A percentile compares a stretch with the other conserved stretches of the same genome.
phyloP scores from a whole-genome alignment of 2,888 invertebrate genomes.

The Odontomyia ornata region DNA sequence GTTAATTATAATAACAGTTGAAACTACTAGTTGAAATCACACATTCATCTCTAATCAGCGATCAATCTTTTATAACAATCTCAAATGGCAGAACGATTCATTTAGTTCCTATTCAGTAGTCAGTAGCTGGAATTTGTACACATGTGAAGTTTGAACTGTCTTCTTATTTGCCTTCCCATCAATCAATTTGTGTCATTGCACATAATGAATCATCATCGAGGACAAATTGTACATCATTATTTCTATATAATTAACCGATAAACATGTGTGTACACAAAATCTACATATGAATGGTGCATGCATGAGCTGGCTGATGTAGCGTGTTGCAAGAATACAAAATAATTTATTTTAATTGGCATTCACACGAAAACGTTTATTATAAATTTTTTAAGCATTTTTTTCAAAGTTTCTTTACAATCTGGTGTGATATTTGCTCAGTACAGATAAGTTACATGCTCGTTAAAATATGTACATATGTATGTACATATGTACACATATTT shows the following conservation, averaged over 20 bases:
- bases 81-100: too few species aligned
- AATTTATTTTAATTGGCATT: not conserved
- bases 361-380: not conserved
- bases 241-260: not conserved
- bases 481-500: too few species aligned
- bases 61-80: too few species aligned
- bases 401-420: not conserved
- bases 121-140: too few species aligned
- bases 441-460: not conserved
- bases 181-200: constrained; percentile 3
- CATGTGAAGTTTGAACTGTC: too few species aligned
- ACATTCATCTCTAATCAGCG: too few species aligned
- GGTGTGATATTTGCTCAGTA: constrained; percentile 6
- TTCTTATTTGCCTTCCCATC: not conserved
- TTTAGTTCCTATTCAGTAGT: too few species aligned
- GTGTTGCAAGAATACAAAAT: not conserved
- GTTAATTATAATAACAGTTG: not conserved
- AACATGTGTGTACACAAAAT: not conserved
- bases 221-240: constrained; percentile 4
- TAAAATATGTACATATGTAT: not conserved
- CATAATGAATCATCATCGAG: not conserved
- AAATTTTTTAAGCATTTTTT: not conserved
- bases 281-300: not conserved
- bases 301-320: not conserved
- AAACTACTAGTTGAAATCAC: not conserved